Base-by-base conservation (phyloP, 37 sponge, comb jelly and placozoan species). In the Halisarca cf. caerulea region DNA sequence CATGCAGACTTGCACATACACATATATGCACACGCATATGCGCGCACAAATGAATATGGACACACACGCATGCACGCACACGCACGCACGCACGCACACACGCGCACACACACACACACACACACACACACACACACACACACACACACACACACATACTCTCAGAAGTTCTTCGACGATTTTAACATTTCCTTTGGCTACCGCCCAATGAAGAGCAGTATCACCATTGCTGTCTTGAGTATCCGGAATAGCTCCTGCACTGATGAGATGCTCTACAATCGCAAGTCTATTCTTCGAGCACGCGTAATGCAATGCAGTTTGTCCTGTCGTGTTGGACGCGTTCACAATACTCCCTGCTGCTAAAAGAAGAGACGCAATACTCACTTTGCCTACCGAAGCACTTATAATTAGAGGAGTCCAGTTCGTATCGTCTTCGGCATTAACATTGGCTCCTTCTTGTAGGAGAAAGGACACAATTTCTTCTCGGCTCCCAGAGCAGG, bases 321-420 rank as follows among this genome's bases (percentile, higher is more conserved):
- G 89, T 25, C 92, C 92, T 39, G 71, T 92, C 0, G 53, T 33
- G 36, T 89, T 88, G 37, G 71, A 18, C 35, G 43, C 35, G 34
- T 85, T 62, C 35, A 83, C 79, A 27, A 60, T 42, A 28, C 85
- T 82, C 3, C 80, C 55, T n/a, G 33, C 9, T 14, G 84, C 38
- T 21, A 88, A 66, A 35, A 92, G 83, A 0, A 41, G 5, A 8
- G 78, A 37, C 1, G 84, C 83, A 58, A 85, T 68, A 25, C 79
- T 82, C 25, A 44, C 23, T 43, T 92, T 89, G 20, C 92, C 92
- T 0, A 81, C 86, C 42, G 92, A 92, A 23, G 92, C 82, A 3
- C 89, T 88, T 34, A 92, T 88, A 0, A 83, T 85, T 23, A 92
- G 36, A 20, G 92, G 89, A 11, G 92, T 92, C 92, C 89, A 85